These are phyloP conservation scores for Chaenodraco wilsoni DNA, from an alignment of 2,797 vertebrate species.

Conservation along the genomic window DNA sequence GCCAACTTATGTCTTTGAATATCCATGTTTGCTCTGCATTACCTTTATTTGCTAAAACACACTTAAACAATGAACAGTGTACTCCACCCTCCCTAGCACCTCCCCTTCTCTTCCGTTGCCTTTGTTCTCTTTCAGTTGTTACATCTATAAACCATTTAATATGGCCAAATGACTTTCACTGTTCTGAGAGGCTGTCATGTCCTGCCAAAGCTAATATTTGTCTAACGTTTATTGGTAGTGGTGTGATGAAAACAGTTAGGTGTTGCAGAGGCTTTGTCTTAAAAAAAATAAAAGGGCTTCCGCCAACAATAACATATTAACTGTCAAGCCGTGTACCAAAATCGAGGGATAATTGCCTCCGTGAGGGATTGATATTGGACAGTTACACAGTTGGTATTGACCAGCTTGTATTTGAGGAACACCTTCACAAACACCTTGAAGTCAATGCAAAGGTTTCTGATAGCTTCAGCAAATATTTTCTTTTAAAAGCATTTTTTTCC, in stretches of 20 bases:
- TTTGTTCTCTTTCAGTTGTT: conserved; percentile 69
- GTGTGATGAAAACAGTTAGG: conserved; percentile 76
- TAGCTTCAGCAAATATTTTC: conserved; percentile 10
- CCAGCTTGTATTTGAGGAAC: conserved; percentile 51
- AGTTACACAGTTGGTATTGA: conserved; percentile 58
- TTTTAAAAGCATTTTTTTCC: background rate
- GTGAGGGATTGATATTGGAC: conserved; percentile 65
- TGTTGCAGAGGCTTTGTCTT: conserved; percentile 48
- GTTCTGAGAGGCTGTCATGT: conserved; percentile 79
- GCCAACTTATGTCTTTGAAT: background rate
- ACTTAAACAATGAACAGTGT: conserved; percentile 59
- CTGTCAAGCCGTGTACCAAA: conserved; percentile 70
- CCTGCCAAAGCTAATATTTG: conserved; percentile 91
- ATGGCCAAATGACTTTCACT: conserved; percentile 76
- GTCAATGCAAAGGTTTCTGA: conserved; percentile 43
- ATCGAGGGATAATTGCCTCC: conserved; percentile 70
- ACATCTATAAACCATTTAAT: conserved; percentile 88
- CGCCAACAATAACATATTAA: conserved; percentile 66
- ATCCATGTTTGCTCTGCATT: conserved; percentile 75
- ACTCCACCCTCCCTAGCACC: conserved; percentile 25
- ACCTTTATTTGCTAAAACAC: conserved; percentile 88
- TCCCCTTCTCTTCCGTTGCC: conserved; percentile 13
- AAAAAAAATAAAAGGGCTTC: conserved; percentile 22
- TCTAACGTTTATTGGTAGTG: conserved; percentile 79
- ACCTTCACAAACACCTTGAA: conserved; percentile 71